These are phyloP conservation scores for Antechinus stuartii DNA, from an alignment of 2,113 vertebrate genomes.

Conservation along the genomic window DNA sequence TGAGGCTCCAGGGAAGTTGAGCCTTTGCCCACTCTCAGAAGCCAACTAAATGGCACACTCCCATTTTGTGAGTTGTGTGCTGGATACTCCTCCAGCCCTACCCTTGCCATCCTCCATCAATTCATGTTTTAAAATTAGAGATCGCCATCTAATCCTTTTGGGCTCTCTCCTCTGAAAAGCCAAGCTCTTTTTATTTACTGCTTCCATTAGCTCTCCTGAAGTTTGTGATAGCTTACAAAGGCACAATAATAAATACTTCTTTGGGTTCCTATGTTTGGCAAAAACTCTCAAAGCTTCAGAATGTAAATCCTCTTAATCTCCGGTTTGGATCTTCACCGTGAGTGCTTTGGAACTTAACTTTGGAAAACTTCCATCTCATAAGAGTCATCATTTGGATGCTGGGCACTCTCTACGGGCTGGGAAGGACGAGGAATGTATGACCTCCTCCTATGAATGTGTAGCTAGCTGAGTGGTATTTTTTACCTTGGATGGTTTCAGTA, in stretches of 20 bases:
- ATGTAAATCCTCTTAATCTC: not conserved
- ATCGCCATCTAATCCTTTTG: not conserved
- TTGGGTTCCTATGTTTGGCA: not conserved
- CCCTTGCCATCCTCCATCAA: not conserved
- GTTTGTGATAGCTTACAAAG: not conserved
- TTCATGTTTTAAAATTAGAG: not conserved
- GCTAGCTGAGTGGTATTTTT: conserved; percentile 75
- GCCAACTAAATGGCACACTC: not conserved
- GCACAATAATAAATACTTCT: not conserved
- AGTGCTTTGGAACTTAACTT: not conserved
- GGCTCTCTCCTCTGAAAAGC: not conserved
- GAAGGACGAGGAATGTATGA: conserved; percentile 54
- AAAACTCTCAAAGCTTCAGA: not conserved
- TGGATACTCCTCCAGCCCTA: not conserved
- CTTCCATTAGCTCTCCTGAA: not conserved
- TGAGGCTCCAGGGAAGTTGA: not conserved
- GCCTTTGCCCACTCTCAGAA: not conserved
- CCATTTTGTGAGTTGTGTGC: not conserved
- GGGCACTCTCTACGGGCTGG: conserved; percentile 9
- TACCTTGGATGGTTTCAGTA: conserved; percentile 79
- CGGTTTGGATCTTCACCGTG: not conserved
- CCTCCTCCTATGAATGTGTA: conserved; percentile 72
- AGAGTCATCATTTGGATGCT: conserved; percentile 33
- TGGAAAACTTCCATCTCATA: not conserved
- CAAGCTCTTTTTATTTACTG: not conserved